These are phyloP conservation scores for Cardiocondyla obscurior DNA, from an alignment of 1,140 invertebrate species.

Conservation along the genomic window DNA sequence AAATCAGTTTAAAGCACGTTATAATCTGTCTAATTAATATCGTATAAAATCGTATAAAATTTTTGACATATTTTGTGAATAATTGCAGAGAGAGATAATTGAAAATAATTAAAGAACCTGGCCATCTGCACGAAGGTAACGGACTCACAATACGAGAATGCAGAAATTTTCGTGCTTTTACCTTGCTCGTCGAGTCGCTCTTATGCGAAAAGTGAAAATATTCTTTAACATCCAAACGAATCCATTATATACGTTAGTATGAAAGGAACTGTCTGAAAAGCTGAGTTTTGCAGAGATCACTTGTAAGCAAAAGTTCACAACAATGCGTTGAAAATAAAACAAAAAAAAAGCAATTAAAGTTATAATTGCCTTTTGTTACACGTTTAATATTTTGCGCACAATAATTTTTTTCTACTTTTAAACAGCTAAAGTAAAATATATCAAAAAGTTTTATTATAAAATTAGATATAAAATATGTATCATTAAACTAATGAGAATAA, in stretches of 20 bases:
- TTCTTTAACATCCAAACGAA: constrained; percentile 41
- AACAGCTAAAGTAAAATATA: neutral
- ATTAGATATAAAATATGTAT: constrained; percentile 13
- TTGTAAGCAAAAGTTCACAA: neutral
- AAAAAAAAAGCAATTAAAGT: constrained; percentile 17
- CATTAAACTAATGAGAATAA: neutral
- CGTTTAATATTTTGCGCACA: neutral
- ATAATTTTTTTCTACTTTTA: neutral
- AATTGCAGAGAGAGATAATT: neutral
- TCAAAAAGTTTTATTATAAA: neutral
- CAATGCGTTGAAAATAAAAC: constrained; percentile 4
- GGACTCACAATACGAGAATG: neutral
- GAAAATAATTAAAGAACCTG: neutral
- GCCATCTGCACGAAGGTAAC: neutral
- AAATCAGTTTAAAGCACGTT: neutral
- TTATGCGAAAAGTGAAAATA: constrained; percentile 36
- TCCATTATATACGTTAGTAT: neutral
- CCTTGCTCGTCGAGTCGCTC: constrained; percentile 6
- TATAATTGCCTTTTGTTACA: neutral
- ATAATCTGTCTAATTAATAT: neutral
- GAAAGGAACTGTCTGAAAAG: constrained; percentile 20
- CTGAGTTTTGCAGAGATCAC: neutral
- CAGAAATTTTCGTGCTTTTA: constrained; percentile 3
- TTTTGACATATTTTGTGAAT: neutral
- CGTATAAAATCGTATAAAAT: neutral